These are phyloP conservation scores for Erebia palarica DNA, from an alignment of 2,888 invertebrate genomes.

Conservation along the genomic window DNA sequence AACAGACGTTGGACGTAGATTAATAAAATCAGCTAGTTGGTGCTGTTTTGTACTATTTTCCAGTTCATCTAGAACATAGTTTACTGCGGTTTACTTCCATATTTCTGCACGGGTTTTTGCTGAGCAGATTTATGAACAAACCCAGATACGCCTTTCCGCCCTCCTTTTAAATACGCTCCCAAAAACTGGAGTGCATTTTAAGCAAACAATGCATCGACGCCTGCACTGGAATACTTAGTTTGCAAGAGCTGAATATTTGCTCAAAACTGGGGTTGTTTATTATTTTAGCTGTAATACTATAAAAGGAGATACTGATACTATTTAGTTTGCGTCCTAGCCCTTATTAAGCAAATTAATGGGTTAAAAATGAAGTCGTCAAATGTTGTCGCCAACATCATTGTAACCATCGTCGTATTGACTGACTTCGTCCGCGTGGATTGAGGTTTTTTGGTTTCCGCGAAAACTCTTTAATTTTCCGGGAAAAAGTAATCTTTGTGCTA, in stretches of 20 bases:
- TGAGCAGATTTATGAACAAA: constrained; percentile 34
- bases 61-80: constrained; percentile 16
- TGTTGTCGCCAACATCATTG: too few species aligned
- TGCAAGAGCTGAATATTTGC: not conserved
- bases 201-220: constrained; percentile 32
- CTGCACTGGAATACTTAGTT: not conserved
- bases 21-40: constrained; percentile 15
- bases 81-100: constrained; percentile 28
- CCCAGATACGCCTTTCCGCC: constrained; percentile 36
- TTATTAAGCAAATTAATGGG: too few species aligned
- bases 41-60: constrained; percentile 12
- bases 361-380: too few species aligned
- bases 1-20: constrained; percentile 4
- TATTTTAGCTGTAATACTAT: too few species aligned
- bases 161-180: constrained; percentile 40
- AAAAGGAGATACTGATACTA: too few species aligned
- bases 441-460: too few species aligned
- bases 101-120: constrained; percentile 33
- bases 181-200: constrained; percentile 39
- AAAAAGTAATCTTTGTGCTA: too few species aligned
- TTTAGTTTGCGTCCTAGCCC: too few species aligned
- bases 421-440: too few species aligned
- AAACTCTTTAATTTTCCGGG: too few species aligned
- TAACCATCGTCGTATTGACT: too few species aligned
- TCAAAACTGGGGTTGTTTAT: not conserved